These are phyloP conservation scores for Garrulus glandarius DNA, from an alignment of 2,797 vertebrate genomes.

Conservation along the genomic window DNA sequence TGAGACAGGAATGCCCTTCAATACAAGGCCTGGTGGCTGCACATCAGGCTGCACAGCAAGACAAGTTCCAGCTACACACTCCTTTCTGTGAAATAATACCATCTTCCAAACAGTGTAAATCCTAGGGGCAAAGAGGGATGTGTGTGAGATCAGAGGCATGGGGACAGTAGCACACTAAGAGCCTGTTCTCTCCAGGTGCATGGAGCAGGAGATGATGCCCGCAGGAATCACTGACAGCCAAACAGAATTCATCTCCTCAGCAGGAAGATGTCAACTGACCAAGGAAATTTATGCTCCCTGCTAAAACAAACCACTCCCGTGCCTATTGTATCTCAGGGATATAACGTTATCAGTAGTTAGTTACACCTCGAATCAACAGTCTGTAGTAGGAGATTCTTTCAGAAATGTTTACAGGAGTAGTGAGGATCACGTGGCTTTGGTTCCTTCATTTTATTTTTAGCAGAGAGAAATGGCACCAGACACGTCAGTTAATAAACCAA, in stretches of 20 bases:
- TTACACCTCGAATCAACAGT: conserved; percentile 10
- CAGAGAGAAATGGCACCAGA: not conserved
- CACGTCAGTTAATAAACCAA: not conserved
- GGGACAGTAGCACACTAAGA: not conserved
- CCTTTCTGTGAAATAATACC: not conserved
- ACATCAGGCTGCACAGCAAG: not conserved
- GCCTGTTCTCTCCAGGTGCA: not conserved
- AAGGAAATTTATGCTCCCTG: not conserved
- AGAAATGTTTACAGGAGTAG: conserved; percentile 11
- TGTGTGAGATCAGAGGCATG: not conserved
- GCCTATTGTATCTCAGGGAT: not conserved
- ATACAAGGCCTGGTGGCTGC: not conserved
- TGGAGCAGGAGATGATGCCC: rapidly evolving
- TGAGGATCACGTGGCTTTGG: not conserved
- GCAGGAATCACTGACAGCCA: not conserved
- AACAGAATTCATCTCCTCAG: not conserved
- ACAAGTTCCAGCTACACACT: rapidly evolving
- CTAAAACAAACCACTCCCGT: conserved; percentile 7
- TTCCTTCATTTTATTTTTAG: conserved; percentile 39
- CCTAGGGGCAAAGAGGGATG: not conserved
- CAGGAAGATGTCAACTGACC: conserved; percentile 17
- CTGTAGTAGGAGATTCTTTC: not conserved
- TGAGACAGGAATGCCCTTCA: not conserved
- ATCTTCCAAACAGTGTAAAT: not conserved
- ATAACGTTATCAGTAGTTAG: conserved; percentile 1